These are phyloP conservation scores for Caenorhabditis sp. DNA, from an alignment of 2,888 invertebrate species.

Conservation along the genomic window DNA sequence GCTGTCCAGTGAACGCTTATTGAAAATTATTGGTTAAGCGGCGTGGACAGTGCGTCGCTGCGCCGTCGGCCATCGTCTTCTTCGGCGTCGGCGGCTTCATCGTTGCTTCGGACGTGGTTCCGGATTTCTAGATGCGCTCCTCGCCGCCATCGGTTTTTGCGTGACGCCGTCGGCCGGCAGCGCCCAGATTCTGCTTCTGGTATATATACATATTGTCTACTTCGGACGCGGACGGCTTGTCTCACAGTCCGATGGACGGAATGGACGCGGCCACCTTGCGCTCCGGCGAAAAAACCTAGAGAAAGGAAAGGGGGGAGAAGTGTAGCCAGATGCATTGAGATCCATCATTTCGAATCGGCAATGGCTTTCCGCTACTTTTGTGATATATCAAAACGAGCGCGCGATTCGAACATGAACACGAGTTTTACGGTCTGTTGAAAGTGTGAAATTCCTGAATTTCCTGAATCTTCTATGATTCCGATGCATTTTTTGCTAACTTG, in stretches of 20 bases:
- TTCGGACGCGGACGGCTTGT: constrained; percentile 27
- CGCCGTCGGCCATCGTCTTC: not conserved
- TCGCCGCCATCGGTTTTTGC: constrained; percentile 35
- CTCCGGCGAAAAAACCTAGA: constrained; percentile 51
- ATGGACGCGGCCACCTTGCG: constrained; percentile 35
- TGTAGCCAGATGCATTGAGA: constrained; percentile 52
- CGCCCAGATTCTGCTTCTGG: constrained; percentile 28
- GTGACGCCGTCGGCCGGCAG: constrained; percentile 9
- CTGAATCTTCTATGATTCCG: constrained; percentile 22
- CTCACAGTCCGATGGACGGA: constrained; percentile 12
- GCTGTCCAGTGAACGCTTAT: constrained; percentile 51
- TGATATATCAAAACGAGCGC: constrained; percentile 49
- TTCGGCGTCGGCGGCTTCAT: constrained; percentile 33
- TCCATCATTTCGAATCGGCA: constrained; percentile 63
- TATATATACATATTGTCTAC: constrained; percentile 46
- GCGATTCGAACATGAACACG: no score
- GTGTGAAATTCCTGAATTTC: constrained; percentile 56
- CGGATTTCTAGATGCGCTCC: constrained; percentile 54
- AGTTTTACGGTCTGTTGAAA: constrained; percentile 63
- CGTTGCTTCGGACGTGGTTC: constrained; percentile 50
- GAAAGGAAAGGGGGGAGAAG: constrained; percentile 25
- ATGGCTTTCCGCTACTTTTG: constrained; percentile 63
- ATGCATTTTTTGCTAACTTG: not conserved
- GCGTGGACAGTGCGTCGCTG: not conserved
- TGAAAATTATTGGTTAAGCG: constrained; percentile 61